These are phyloP conservation scores for Colistium nudipinnis DNA, from an alignment of 2,113 vertebrate species.

Conservation along the genomic window DNA sequence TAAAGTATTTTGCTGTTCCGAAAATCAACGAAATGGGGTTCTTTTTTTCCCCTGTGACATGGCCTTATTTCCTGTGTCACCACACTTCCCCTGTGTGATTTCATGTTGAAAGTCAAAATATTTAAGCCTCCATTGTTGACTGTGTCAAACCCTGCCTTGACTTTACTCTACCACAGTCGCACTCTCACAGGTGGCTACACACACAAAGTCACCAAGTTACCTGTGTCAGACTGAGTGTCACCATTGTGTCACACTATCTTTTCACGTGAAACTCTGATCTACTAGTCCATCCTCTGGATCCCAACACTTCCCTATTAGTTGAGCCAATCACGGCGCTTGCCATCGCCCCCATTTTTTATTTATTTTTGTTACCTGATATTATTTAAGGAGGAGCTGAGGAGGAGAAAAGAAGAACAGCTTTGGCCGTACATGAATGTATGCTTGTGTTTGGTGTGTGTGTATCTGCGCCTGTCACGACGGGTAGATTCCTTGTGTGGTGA, in stretches of 20 bases:
- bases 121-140: conserved; percentile 57
- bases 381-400: conserved; percentile 52
- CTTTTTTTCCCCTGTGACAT: conserved; percentile 28
- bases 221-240: conserved; percentile 34
- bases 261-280: conserved; percentile 59
- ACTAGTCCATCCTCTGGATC: conserved; percentile 46
- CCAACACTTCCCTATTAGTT: conserved; percentile 54
- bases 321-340: conserved; percentile 44
- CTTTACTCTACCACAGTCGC: conserved; percentile 52
- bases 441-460: conserved; percentile 49
- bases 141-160: conserved; percentile 48
- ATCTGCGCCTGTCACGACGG: conserved; percentile 51
- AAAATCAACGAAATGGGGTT: conserved; percentile 49
- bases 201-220: conserved; percentile 25
- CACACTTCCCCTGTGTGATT: conserved; percentile 50
- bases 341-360: conserved; percentile 24
- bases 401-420: conserved; percentile 38
- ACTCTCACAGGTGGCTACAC: conserved; percentile 47
- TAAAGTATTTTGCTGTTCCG: conserved; percentile 51
- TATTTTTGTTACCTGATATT: conserved; percentile 64
- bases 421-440: conserved; percentile 43
- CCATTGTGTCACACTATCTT: conserved; percentile 45
- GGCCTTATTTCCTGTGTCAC: conserved; percentile 60
- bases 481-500: conserved; percentile 61
- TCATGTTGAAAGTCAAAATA: conserved; percentile 64